phyloP scores from a whole-genome alignment of 2,113 vertebrate species.

The Echinops telfairi region DNA sequence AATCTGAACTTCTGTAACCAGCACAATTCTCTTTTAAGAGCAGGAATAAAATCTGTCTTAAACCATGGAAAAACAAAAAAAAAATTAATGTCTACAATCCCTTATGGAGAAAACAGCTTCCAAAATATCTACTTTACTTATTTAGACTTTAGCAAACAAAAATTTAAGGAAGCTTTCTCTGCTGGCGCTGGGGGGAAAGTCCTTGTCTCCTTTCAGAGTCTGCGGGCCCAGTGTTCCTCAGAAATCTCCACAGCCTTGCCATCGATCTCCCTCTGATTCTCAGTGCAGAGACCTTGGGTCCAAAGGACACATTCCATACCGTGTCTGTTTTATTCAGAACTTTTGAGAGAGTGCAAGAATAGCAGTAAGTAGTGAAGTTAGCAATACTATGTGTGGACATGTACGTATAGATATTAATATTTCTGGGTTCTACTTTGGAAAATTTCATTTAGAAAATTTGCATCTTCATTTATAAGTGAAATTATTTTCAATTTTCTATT shows the following conservation, averaged over 20 bases:
- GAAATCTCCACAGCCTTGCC: too few relatives aligned
- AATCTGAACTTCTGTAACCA: not conserved
- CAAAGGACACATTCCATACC: not conserved
- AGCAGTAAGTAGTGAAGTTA: not conserved
- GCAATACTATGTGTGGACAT: not conserved
- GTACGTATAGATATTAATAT: not conserved
- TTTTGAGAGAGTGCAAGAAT: not conserved
- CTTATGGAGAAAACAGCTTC: not conserved
- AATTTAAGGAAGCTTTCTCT: too few relatives aligned
- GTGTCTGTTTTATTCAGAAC: not conserved
- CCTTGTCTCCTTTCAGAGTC: too few relatives aligned
- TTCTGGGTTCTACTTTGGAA: not conserved
- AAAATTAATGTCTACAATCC: not conserved
- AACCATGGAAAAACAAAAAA: not conserved
- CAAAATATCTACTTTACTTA: too few relatives aligned
- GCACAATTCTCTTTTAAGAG: not conserved
- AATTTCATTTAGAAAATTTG: not conserved
- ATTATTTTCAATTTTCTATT: not conserved
- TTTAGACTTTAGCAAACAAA: too few relatives aligned
- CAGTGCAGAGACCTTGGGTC: too few relatives aligned
- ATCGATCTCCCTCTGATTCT: too few relatives aligned
- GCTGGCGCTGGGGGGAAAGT: too few relatives aligned
- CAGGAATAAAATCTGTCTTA: not conserved
- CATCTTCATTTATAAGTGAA: not conserved
- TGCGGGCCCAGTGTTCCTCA: too few relatives aligned